These are phyloP conservation scores for Saturnia pavonia DNA, from an alignment of 2,888 invertebrate species.

Conservation along the genomic window DNA sequence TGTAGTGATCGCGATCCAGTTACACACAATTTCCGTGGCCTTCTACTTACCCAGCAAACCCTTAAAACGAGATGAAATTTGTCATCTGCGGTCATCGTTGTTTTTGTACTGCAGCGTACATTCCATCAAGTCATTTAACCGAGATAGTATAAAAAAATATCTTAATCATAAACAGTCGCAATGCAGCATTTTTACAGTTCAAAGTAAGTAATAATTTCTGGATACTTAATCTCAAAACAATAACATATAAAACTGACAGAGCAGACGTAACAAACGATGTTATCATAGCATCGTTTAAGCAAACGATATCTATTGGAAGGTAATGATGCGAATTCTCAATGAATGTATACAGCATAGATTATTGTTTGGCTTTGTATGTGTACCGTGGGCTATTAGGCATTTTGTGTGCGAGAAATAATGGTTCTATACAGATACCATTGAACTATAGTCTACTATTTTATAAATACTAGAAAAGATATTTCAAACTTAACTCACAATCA, in stretches of 20 bases:
- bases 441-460: too few relatives aligned
- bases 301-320: slow-evolving; percentile 34
- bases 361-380: slow-evolving; percentile 17
- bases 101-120: too few relatives aligned
- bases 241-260: slow-evolving; percentile 14
- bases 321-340: slow-evolving; percentile 32
- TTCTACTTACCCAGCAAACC: too few relatives aligned
- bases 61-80: too few relatives aligned
- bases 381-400: slow-evolving; percentile 21
- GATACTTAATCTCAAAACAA: slow-evolving; percentile 11
- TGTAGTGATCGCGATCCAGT: too few relatives aligned
- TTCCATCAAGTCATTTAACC: too few relatives aligned
- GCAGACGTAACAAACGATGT: slow-evolving; percentile 14
- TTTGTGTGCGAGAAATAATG: slow-evolving; percentile 38
- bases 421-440: slow-evolving; percentile 47
- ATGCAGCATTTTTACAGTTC: neutral
- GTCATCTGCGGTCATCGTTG: too few relatives aligned
- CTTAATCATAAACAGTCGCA: neutral
- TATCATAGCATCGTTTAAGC: slow-evolving; percentile 13
- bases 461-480: neutral
- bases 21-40: too few relatives aligned
- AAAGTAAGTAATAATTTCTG: neutral
- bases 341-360: slow-evolving; percentile 19
- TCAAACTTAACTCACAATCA: neutral
- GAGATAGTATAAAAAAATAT: too few relatives aligned